phyloP scores from a whole-genome alignment of 2,797 vertebrate genomes.

The Gephyroberyx darwinii region DNA sequence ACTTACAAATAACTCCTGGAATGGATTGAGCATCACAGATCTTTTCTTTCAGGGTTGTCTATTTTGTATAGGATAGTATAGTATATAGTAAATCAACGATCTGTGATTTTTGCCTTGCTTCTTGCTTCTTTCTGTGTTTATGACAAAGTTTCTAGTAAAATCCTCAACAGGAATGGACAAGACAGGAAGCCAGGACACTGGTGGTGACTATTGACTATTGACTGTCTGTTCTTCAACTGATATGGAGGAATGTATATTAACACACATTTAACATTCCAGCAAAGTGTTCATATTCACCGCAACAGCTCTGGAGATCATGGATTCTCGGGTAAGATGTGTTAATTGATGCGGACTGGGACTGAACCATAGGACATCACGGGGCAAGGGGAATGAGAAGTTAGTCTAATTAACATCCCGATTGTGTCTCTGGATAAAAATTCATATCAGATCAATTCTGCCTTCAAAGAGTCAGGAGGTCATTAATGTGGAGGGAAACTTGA shows the following conservation, averaged over 20 bases:
- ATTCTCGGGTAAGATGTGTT: slow-evolving; percentile 18
- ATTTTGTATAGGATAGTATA: too few species aligned
- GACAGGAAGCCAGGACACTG: not conserved
- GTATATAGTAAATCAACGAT: too few species aligned
- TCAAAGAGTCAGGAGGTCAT: slow-evolving; percentile 21
- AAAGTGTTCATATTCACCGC: too few species aligned
- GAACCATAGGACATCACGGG: slow-evolving; percentile 7
- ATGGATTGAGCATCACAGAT: not conserved
- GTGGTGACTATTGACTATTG: not conserved
- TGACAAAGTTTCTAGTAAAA: too few species aligned
- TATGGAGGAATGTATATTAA: not conserved
- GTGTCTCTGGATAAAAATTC: slow-evolving; percentile 10
- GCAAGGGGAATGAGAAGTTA: slow-evolving; percentile 12
- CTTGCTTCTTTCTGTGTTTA: too few species aligned
- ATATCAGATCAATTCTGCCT: not conserved
- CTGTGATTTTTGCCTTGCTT: too few species aligned
- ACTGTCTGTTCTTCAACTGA: not conserved
- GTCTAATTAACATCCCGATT: slow-evolving; percentile 9
- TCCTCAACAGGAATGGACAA: too few species aligned
- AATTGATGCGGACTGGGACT: slow-evolving; percentile 25
- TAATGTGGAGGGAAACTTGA: slow-evolving; percentile 2
- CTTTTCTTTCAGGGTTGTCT: too few species aligned
- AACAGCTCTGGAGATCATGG: slow-evolving; percentile 10
- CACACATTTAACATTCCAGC: slow-evolving; percentile 1
- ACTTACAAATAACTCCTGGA: too few species aligned